A percentile compares a stretch with the other conserved stretches of the same genome.
Evolutionary conservation across 2,888 invertebrate species (phyloP).

Genomic region (Trachelus iudaicus): DNA sequence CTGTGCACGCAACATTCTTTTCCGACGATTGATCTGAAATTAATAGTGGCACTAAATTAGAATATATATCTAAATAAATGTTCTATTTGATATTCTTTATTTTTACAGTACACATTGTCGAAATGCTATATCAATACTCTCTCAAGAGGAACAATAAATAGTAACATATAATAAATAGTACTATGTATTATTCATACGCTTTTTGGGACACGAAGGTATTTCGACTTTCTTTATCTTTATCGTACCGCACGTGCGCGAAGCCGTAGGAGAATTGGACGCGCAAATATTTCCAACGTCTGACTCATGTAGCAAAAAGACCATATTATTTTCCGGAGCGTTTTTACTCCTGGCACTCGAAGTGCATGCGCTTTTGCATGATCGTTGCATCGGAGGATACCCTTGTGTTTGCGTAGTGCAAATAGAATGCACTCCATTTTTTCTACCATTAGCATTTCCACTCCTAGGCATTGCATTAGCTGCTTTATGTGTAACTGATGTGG

Average conservation of each 20-base stretch:
- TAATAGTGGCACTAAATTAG: not conserved
- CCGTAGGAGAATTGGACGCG: slow-evolving; percentile 8
- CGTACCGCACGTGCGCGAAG: slow-evolving; percentile 21
- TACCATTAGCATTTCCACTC: not conserved
- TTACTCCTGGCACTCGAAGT: not conserved
- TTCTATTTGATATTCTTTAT: not conserved
- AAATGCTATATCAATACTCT: not conserved
- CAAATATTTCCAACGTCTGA: slow-evolving; percentile 33
- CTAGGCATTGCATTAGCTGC: not conserved
- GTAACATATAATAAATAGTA: not conserved
- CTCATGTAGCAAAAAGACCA: slow-evolving; percentile 40
- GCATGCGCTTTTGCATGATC: not conserved
- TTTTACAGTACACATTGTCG: not conserved
- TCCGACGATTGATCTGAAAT: not conserved
- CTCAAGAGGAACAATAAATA: not conserved
- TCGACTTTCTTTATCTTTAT: slow-evolving; percentile 29
- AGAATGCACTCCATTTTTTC: not conserved
- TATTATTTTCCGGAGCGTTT: slow-evolving; percentile 14
- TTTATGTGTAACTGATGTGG: slow-evolving; percentile 6
- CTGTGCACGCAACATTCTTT: not conserved
- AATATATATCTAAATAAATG: not conserved
- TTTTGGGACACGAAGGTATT: slow-evolving; percentile 29
- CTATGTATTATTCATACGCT: not conserved
- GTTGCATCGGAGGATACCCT: not conserved
- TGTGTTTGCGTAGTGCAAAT: not conserved